A percentile compares a stretch with the other conserved stretches of the same genome.
Conservation (phyloP, 2,113 vertebrate genomes). For the Chrysochloris asiatica region DNA sequence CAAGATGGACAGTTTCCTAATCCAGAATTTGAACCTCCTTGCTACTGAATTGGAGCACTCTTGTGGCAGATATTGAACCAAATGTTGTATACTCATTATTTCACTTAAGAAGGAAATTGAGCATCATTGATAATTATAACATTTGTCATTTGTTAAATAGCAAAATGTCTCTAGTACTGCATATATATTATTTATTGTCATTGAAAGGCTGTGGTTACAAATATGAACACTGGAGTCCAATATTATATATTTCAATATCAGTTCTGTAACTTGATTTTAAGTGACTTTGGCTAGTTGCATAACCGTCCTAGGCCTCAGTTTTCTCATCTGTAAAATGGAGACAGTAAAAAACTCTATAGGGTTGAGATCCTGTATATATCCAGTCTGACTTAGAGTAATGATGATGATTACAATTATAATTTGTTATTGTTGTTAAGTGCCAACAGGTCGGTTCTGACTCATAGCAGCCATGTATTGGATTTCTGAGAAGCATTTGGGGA, state of each 20-base stretch:
- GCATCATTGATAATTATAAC: background rate
- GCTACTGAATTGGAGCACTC: background rate
- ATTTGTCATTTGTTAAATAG: background rate
- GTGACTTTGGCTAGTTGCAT: background rate
- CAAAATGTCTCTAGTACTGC: background rate
- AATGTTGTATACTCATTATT: background rate
- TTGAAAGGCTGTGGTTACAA: background rate
- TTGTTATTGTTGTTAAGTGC: too few relatives aligned
- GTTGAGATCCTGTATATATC: background rate
- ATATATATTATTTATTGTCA: background rate
- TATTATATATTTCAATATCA: background rate
- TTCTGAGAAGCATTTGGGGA: too few relatives aligned
- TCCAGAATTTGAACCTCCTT: background rate
- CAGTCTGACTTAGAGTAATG: background rate
- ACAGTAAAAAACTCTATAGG: background rate
- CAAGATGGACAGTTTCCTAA: background rate
- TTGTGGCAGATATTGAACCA: background rate
- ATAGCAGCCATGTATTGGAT: too few relatives aligned
- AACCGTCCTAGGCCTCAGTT: background rate
- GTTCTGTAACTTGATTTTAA: background rate
- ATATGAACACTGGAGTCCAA: background rate
- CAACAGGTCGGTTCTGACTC: too few relatives aligned
- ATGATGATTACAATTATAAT: background rate
- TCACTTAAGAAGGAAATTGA: conserved; percentile 7
- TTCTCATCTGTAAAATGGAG: background rate